phyloP scores from a whole-genome alignment of 37 sponge, comb jelly and placozoan genomes.

The Axinella damicornis region DNA sequence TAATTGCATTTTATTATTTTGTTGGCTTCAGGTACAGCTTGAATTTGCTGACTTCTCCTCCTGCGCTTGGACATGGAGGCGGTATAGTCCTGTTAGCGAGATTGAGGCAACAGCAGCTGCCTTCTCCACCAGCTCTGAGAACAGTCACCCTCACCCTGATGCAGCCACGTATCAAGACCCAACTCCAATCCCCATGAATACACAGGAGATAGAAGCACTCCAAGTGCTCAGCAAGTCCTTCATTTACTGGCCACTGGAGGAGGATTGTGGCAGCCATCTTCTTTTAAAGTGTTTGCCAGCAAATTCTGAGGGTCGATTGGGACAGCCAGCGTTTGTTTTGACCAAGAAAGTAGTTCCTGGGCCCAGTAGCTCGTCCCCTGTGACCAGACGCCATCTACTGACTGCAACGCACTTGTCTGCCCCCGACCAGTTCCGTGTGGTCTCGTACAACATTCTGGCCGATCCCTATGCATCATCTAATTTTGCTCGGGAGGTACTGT shows the following conservation, averaged over 20 bases:
- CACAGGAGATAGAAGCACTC: not conserved
- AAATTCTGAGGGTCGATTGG: conserved; percentile 26
- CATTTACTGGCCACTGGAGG: conserved; percentile 66
- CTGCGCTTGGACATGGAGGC: conserved; percentile 72
- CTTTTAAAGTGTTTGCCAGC: conserved; percentile 71
- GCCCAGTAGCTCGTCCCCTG: conserved; percentile 8
- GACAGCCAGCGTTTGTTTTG: not conserved
- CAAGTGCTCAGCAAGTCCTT: conserved; percentile 7
- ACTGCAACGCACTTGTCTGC: conserved; percentile 40
- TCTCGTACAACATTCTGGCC: conserved; percentile 89
- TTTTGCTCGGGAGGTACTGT: conserved; percentile 49
- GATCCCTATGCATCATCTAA: conserved; percentile 53
- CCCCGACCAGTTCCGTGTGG: conserved; percentile 64
- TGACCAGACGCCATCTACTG: conserved; percentile 41
- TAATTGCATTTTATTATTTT: too few species aligned
- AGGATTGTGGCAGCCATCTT: conserved; percentile 59
- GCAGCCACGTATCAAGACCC: not conserved
- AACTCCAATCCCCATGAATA: not conserved
- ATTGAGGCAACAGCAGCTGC: too few species aligned
- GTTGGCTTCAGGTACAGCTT: conserved; percentile 44
- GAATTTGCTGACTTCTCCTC: conserved; percentile 51
- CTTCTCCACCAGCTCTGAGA: not conserved
- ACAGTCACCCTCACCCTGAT: not conserved
- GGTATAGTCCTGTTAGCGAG: not conserved
- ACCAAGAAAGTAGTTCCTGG: conserved; percentile 14